A percentile compares a stretch with the other conserved stretches of the same genome.
These are phyloP conservation scores for Sus scrofa DNA, from an alignment of 2,113 vertebrate species.

Conservation along the genomic window T2T-Sscrofa CM000812.6:233783001-233783500, in stretches of 20 bases:
- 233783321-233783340: accelerated
- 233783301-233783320: slow-evolving; percentile 75
- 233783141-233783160: not conserved
- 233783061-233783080: not conserved
- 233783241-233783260: slow-evolving; percentile 88
- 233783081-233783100: not conserved
- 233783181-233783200: slow-evolving; percentile 91
- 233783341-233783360: not conserved
- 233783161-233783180: slow-evolving; percentile 3
- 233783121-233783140: not conserved
- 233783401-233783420: slow-evolving; percentile 39
- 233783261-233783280: slow-evolving; percentile 90
- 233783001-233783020: not conserved
- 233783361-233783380: not conserved
- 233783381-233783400: accelerated
- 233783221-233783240: slow-evolving; percentile 92
- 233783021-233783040: not conserved
- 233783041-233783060: not conserved
- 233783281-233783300: slow-evolving; percentile 88
- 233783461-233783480: slow-evolving; percentile 86
- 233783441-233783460: slow-evolving; percentile 86
- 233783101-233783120: not conserved
- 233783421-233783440: slow-evolving; percentile 87
- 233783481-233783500: slow-evolving; percentile 90
- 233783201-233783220: slow-evolving; percentile 91